A percentile compares a stretch with the other conserved stretches of the same genome.
Conservation (phyloP, 2,888 invertebrate genomes). For the Chrysolina haemoptera region DNA sequence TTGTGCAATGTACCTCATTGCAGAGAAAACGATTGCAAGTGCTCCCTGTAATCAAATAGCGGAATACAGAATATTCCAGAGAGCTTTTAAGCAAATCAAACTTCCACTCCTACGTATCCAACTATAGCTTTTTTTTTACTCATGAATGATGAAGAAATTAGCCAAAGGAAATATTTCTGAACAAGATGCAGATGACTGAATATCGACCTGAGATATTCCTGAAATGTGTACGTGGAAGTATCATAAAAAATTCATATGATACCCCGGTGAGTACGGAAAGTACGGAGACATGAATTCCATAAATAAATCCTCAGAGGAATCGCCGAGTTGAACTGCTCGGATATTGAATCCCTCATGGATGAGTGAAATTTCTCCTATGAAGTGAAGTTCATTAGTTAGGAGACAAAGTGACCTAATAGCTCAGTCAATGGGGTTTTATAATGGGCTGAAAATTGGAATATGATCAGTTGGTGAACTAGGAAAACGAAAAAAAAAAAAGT, state of each 20-base stretch:
- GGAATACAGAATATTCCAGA: no score
- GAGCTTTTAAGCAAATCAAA: no score
- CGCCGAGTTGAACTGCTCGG: background rate
- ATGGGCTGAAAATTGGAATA: no score
- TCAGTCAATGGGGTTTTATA: background rate
- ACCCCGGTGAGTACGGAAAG: background rate
- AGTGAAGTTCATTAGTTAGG: background rate
- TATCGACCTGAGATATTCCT: background rate
- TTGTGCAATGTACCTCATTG: no score
- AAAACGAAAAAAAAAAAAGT: no score
- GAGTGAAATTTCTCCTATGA: background rate
- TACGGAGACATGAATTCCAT: slow-evolving; percentile 1
- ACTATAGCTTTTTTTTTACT: no score
- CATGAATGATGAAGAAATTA: background rate
- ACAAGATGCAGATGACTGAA: background rate
- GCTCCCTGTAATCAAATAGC: no score
- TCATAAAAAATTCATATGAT: slow-evolving; percentile 9
- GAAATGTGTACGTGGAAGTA: background rate
- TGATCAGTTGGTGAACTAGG: no score
- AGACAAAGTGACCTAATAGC: no score
- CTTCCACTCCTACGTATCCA: no score
- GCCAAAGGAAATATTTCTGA: background rate
- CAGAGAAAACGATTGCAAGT: no score
- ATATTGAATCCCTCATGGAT: background rate
- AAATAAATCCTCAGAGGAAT: slow-evolving; percentile 2